Base-by-base conservation (phyloP, 2,888 invertebrate species). In the Tolmerus cingulatus region DNA sequence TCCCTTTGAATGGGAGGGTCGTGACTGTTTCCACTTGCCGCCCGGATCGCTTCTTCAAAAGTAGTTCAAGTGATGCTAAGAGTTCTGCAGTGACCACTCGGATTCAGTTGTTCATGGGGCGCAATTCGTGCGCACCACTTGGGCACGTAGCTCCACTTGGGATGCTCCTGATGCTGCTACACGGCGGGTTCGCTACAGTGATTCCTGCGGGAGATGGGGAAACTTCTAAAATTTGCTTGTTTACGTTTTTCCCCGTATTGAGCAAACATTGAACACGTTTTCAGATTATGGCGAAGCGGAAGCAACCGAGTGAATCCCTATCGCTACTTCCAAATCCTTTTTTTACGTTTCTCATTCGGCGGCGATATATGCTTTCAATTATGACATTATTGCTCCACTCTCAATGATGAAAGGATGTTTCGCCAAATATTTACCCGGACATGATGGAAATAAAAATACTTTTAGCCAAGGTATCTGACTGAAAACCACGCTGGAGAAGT, bases 11-110 rank as follows among this genome's bases (percentile, higher is more conserved):
- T 34, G 34, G 82, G 34, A 37, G 57, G 55, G 37, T 82, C 82
- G 82, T 82, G 82, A 82, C 82, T 82, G 57, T 66, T 66, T 82
- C 82, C 82, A 82, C 82, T 82, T 82, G 51, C 57, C 34, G 37
- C 34, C 57, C 40, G 82, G 66, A 82, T 82, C 82, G 40, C 40
- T 82, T 66, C 82, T 55, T 55, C 16, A 57, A 82, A 82, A 82
- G 82, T 82, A 82, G 82, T 82, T 82, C 82, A 82, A 82, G 82
- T 82, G 82, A 30, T 82, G 37, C 23, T 57, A 82, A 82, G 66
- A 57, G 34, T 37, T 82, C 82, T 82, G 82, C 82, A 82, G 82
- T 82, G 82, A 82, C 82, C 82, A 82, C 82, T 82, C 82, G 82
- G 82, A 34, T 82, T 30, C 55, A 57, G 55, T 57, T 57, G 55